Base-by-base conservation (phyloP, 37 sponge, comb jelly and placozoan species). In the Beroe forskalii region DNA sequence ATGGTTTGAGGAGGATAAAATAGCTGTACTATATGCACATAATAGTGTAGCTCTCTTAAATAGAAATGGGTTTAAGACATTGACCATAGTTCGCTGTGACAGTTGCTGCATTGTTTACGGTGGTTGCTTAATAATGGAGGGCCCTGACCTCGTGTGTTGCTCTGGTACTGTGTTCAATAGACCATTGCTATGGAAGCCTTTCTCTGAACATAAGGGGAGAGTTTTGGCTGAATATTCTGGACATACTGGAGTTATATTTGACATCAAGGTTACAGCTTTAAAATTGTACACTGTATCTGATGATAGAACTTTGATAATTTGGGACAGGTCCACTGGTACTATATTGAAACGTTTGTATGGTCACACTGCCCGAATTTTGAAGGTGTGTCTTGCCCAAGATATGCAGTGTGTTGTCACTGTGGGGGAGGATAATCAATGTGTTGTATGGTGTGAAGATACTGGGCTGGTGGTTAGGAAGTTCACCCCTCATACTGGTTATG, bases 81-180 rank as follows among this genome's bases (percentile, higher is more conserved):
- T 24, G 44, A 41, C 4, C 8, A 43, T 0, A 25, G 55, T 80
- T 9, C 55, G 17, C 4, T 80, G 86, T 80, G 86, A 80, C 27
- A 44, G 44, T 17, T 80, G 55, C 27, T 80, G 86, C 86, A 80
- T 80, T 43, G 40, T 80, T 44, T 80, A 80, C 42, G 86, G 86
- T n/a, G 86, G 86, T 22, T 80, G 55, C 42, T 44, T 80, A 44
- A 48, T 80, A 1, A 24, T 44, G 20, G 44, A 41, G 24, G 44
- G 17, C 0, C n/a, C 30, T 44, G 55, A 23, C 6, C 40, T 80
- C 2, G 55, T 44, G 9, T 41, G 44, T 41, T 80, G 86, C 48
- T 80, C 86, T 9, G 86, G 86, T 1, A 80, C 86, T 20, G 86
- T 80, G 0, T 80, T 80, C 35, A 80, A 80, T 38, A 44, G 42